Evolutionary conservation across 2,888 invertebrate species (phyloP).

Genomic region (Chrysolina americana): DNA sequence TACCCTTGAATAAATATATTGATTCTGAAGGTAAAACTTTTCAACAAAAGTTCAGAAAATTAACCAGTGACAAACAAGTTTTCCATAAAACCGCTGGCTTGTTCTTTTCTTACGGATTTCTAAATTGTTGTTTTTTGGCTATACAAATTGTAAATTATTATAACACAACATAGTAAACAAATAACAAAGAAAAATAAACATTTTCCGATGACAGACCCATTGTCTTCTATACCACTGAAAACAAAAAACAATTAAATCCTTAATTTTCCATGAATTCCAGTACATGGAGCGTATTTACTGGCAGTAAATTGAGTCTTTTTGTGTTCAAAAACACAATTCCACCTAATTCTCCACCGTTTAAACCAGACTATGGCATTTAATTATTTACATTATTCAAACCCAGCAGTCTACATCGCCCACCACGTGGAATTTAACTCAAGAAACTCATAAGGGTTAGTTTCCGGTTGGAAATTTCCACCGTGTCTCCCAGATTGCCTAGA

Average conservation of each 20-base stretch:
- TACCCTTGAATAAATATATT: no score
- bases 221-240: not conserved
- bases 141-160: not conserved
- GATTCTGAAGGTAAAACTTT: no score
- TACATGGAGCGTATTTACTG: conserved; percentile 1
- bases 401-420: not conserved
- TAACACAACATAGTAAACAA: not conserved
- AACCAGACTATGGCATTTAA: not conserved
- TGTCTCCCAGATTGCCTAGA: not conserved
- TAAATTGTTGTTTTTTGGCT: no score
- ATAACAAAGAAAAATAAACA: not conserved
- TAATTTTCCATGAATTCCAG: not conserved
- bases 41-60: no score
- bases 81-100: no score
- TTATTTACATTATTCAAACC: conserved; percentile 11
- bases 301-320: conserved; percentile 1
- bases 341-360: not conserved
- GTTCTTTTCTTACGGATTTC: no score
- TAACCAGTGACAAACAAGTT: no score
- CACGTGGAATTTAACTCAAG: not conserved
- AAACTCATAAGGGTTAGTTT: conserved; percentile 6
- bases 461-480: not conserved
- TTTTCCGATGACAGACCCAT: not conserved
- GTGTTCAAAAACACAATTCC: conserved; percentile 17
- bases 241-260: conserved; percentile 8